phyloP scores from a whole-genome alignment of 2,113 vertebrate species.

The Ceratotherium simum region DNA sequence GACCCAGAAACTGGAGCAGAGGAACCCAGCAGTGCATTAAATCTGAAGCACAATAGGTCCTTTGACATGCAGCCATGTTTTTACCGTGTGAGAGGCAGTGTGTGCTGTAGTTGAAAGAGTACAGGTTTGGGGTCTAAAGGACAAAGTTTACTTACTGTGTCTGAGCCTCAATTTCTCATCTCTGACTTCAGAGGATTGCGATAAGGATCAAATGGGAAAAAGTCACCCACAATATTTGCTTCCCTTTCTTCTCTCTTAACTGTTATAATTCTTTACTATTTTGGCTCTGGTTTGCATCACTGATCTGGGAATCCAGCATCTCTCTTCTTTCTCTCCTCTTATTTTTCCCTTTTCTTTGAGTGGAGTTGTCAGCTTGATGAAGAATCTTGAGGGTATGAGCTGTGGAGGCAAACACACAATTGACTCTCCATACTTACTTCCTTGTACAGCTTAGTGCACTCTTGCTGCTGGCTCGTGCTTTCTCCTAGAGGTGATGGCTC shows the following conservation, averaged over 20 bases:
- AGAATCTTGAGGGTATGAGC: background rate
- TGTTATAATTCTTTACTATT: background rate
- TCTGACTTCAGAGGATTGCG: background rate
- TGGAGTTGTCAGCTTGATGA: background rate
- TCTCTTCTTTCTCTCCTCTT: background rate
- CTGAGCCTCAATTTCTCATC: background rate
- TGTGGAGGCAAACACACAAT: rapidly evolving
- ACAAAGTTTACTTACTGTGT: background rate
- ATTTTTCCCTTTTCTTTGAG: background rate
- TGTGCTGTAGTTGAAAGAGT: rapidly evolving
- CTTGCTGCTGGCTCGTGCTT: background rate
- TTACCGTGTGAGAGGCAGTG: background rate
- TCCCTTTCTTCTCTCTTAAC: background rate
- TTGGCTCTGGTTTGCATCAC: background rate
- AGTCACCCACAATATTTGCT: no score
- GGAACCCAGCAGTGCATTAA: background rate
- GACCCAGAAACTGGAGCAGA: background rate
- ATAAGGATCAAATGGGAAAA: background rate
- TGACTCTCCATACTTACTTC: rapidly evolving
- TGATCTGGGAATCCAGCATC: background rate
- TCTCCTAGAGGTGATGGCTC: background rate
- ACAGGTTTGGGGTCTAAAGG: background rate
- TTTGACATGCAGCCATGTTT: rapidly evolving
- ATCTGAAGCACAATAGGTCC: rapidly evolving
- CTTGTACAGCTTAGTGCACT: rapidly evolving